Base-by-base conservation (phyloP, 2,888 invertebrate species). In the Ennomos fuscantarius region DNA sequence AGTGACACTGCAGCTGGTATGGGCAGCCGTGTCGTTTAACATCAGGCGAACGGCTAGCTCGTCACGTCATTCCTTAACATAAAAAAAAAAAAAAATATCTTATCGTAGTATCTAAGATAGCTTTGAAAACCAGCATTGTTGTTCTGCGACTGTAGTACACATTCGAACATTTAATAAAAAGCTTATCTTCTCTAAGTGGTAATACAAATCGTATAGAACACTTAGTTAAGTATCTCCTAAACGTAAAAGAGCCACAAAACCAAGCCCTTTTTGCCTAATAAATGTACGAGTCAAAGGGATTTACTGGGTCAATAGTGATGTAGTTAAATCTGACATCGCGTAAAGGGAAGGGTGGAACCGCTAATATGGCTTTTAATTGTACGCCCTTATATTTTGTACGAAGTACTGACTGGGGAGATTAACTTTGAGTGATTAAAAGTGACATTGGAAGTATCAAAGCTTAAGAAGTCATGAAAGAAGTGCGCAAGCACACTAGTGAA, bases 341-440 rank as follows among this genome's bases (percentile, higher is more conserved):
- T 57, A 43, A 52, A 57, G 47, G 42, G 43, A 42, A 51, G 47
- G 47, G 57, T 31, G 51, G 41, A 15, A 43, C 47, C 47, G 52
- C 52, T 57, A 57, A 57, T 47, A 42, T 32, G 57, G 10, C 32
- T 40, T 47, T 57, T 52, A 57, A 57, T 52, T 52, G 57, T 57
- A 52, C n/a, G 31, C 47, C 32, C 39, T 10, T 40, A 40, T 15
- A 52, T 43, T 57, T 52, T 52, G 39, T 44, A 15, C 52, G 11
- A 44, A 57, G 52, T 44, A 15, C 31, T 15, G 44, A 13, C 57
- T 3, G n/a, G 57, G 57, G 57, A 57, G 33, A 50, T 50, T 33
- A 42, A 45, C 35, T 39, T 40, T 9, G 3, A 34, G 32, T 36
- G 34, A 11, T 41, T 34, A n/a, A 13, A 48, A 8, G 39, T 15